Conservation (phyloP, 2,113 vertebrate genomes). For the Cervus canadensis region DNA sequence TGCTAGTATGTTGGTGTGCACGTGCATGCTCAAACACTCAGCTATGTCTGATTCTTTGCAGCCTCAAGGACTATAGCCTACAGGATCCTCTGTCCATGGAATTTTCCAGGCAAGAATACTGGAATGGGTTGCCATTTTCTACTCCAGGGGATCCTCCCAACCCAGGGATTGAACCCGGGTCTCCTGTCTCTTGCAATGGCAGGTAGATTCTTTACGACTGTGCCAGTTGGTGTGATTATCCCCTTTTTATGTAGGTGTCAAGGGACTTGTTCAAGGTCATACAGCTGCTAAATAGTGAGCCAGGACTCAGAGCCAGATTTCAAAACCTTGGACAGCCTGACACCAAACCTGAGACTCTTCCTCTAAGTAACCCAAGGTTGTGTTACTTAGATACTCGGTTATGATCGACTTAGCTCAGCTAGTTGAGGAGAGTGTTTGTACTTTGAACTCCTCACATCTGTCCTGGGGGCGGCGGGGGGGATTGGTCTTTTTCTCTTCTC, state of each 20-base stretch:
- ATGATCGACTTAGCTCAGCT: conserved; percentile 1
- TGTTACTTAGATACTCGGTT: background rate
- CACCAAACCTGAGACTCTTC: background rate
- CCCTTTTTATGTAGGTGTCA: background rate
- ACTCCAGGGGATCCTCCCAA: background rate
- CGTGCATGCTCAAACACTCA: background rate
- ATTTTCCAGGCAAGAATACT: background rate
- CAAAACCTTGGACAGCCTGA: conserved; percentile 8
- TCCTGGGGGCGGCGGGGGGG: background rate
- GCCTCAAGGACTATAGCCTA: background rate
- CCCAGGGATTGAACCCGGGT: background rate
- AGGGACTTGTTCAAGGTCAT: conserved; percentile 12
- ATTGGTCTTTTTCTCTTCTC: background rate
- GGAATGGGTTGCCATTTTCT: background rate
- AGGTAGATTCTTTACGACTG: background rate
- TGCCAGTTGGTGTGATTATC: background rate
- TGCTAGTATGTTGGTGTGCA: background rate
- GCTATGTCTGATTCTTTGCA: background rate
- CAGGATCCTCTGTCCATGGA: background rate
- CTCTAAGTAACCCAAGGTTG: background rate
- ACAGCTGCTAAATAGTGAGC: background rate
- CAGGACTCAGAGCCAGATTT: conserved; percentile 15
- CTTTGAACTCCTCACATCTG: background rate
- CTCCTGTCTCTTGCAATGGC: background rate
- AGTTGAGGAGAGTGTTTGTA: background rate